Conservation (phyloP, 1,140 invertebrate genomes). For the Oncopeltus fasciatus region DNA sequence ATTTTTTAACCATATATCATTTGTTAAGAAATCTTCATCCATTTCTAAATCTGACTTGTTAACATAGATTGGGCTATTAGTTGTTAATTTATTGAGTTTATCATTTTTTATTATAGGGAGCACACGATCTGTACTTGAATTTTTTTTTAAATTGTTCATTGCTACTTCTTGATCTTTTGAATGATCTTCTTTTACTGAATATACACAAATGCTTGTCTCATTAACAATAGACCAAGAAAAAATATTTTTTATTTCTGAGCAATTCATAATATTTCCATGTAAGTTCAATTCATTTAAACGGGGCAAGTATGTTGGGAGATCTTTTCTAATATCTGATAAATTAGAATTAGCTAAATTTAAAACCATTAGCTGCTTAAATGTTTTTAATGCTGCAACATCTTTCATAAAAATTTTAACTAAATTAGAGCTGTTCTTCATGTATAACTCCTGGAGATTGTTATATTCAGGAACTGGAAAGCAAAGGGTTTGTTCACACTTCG, state of each 20-base stretch:
- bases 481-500: conserved; percentile 35
- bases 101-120: not conserved
- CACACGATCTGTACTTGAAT: not conserved
- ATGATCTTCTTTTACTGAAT: conserved; percentile 8
- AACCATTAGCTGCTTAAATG: conserved; percentile 47
- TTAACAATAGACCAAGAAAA: conserved; percentile 1
- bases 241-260: conserved; percentile 23
- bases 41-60: not conserved
- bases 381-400: conserved; percentile 51
- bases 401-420: conserved; percentile 49
- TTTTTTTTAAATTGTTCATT: too few relatives aligned
- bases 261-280: conserved; percentile 46
- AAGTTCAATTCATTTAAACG: conserved; percentile 44
- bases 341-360: conserved; percentile 51
- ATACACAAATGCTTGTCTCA: conserved; percentile 7
- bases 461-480: conserved; percentile 52
- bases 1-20: conserved; percentile 14
- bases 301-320: conserved; percentile 52
- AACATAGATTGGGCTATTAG: not conserved
- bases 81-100: not conserved
- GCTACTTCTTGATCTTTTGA: not conserved
- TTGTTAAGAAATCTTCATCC: conserved; percentile 7
- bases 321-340: conserved; percentile 45
- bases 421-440: conserved; percentile 55
- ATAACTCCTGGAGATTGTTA: conserved; percentile 49